Base-by-base conservation (phyloP, 2,888 invertebrate species). In the Flabesymbios commensalis region DNA sequence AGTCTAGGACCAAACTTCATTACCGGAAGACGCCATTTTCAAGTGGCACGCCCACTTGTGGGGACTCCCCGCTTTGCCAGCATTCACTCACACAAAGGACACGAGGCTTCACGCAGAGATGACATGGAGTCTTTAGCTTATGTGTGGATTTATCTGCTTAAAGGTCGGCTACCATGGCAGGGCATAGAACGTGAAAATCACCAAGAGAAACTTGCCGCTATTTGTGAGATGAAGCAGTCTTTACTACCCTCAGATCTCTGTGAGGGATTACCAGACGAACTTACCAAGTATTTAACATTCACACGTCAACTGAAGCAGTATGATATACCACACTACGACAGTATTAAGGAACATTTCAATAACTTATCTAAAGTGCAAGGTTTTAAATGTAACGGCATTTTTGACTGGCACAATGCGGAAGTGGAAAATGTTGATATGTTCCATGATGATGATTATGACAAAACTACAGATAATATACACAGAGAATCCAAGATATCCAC, bases 111-210 rank as follows among this genome's bases (percentile, higher is more conserved):
- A n/a, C 62, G 57, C 4, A 24, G 64, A 26, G 67, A 67, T 48
- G 67, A 67, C 45, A 22, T 67, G 43, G 67, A 67, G 41, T 54
- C 65, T 17, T 29, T 67, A 33, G 53, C 42, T 31, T 67, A 66
- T 42, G 26, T 62, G 26, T 45, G 39, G 10, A 26, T 67, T 1
- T 67, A 67, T 33, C 43, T 67, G 24, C 56, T 66, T n/a, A 59
- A 57, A 32, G 67, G 67, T 17, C 32, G 48, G 10, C 59, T 68
- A 4, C 68, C 68, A 14, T 68, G 68, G 68, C 68, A 68, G 43
- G 68, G 67, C 17, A 31, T 64, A 10, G 42, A 31, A 22, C 32
- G 39, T 17, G 31, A 42, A 14, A 60, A 31, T 5, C 19, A 24
- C 24, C 49, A 42, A 19, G 61, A 68, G 24, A 68, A 63, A 47